These are phyloP conservation scores for Uloborus diversus DNA, from an alignment of 1,140 invertebrate genomes.

Conservation along the genomic window DNA sequence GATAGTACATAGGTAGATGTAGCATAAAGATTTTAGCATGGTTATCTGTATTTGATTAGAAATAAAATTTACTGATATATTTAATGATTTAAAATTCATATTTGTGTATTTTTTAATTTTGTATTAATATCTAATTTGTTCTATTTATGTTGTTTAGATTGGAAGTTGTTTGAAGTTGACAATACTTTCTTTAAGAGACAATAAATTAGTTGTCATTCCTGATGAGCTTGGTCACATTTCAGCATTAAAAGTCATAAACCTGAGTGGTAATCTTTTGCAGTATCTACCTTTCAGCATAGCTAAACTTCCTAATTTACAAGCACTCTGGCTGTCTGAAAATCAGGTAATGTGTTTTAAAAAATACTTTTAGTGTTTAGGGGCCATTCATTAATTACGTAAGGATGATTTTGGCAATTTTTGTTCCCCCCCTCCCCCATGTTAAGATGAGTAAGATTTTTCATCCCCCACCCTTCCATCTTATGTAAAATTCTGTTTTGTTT, in stretches of 20 bases:
- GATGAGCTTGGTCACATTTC: conserved; percentile 89
- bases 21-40: no score
- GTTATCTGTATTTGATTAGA: no score
- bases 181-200: conserved; percentile 85
- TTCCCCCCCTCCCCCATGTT: no score
- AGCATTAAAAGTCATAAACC: conserved; percentile 85
- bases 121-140: neutral
- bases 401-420: no score
- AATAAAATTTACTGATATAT: neutral
- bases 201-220: conserved; percentile 79
- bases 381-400: no score
- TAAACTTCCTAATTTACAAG: conserved; percentile 85
- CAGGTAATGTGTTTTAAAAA: no score
- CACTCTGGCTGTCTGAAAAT: conserved; percentile 93
- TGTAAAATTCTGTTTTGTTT: no score
- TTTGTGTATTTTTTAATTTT: neutral
- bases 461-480: no score
- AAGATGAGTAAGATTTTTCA: no score
- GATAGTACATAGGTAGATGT: no score
- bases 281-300: conserved; percentile 87
- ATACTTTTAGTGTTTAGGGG: no score
- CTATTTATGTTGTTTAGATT: conserved; percentile 70
- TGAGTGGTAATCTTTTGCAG: conserved; percentile 88
- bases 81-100: neutral
- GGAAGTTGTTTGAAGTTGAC: conserved; percentile 86